Evolutionary conservation across 2,797 vertebrate species (phyloP).

Genomic region (Hoplostethus mediterraneus): DNA sequence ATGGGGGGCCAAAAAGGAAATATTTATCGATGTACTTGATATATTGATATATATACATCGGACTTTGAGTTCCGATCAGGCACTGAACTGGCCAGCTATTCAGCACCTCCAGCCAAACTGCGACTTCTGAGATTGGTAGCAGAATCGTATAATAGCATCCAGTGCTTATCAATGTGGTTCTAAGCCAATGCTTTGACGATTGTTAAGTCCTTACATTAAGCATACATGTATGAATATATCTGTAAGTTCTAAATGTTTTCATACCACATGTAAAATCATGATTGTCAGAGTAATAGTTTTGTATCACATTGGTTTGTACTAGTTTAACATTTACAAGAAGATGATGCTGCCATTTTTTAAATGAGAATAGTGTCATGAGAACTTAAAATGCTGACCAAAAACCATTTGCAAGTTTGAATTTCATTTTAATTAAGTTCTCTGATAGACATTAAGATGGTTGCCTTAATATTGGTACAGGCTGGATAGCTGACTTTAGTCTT

Average conservation of each 20-base stretch:
- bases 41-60: too few species aligned
- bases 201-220: not conserved
- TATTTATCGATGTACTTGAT: not conserved
- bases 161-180: not conserved
- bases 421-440: too few species aligned
- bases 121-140: not conserved
- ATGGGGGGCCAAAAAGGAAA: constrained; percentile 17
- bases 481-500: constrained; percentile 29
- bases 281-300: too few species aligned
- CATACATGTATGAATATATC: not conserved
- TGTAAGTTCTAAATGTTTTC: too few species aligned
- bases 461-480: not conserved
- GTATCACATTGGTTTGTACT: too few species aligned
- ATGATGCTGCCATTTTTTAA: too few species aligned
- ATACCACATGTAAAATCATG: too few species aligned
- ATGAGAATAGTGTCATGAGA: too few species aligned
- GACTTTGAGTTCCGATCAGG: too few species aligned
- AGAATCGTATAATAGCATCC: not conserved
- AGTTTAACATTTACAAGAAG: too few species aligned
- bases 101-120: constrained; percentile 1
- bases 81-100: constrained; percentile 23
- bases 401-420: too few species aligned
- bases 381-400: too few species aligned
- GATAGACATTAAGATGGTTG: not conserved
- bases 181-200: not conserved